These are phyloP conservation scores for Pristionchus japonicus DNA, from an alignment of 2,888 invertebrate species.

Conservation along the genomic window DNA sequence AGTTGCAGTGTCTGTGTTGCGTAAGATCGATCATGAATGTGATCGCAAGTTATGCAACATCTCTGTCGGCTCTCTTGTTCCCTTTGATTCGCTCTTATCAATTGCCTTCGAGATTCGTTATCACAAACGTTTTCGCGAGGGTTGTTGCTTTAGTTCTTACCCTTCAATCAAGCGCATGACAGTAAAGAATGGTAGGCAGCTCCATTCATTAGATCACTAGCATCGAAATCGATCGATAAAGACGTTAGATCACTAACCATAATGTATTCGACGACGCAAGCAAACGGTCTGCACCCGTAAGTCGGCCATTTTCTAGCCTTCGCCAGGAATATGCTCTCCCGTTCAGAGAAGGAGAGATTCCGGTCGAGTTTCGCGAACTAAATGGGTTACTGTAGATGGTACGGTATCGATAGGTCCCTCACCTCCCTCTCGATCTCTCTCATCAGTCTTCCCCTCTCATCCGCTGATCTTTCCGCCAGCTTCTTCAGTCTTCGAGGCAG, in stretches of 20 bases:
- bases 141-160: no score
- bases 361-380: not conserved
- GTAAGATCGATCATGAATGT: not conserved
- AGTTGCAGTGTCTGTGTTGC: not conserved
- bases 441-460: not conserved
- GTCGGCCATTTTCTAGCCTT: conserved; percentile 8
- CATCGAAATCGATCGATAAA: no score
- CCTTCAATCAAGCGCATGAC: no score
- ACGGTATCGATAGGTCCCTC: not conserved
- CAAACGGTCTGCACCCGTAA: conserved; percentile 31
- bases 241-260: not conserved
- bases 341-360: not conserved
- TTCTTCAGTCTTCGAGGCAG: not conserved
- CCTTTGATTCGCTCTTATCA: not conserved
- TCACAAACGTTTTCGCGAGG: not conserved
- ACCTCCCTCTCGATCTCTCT: conserved; percentile 1
- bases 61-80: not conserved
- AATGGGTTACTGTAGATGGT: not conserved
- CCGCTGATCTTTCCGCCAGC: not conserved
- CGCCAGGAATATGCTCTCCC: not conserved
- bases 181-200: no score
- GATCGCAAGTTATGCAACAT: not conserved
- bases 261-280: not conserved
- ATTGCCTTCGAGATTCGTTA: not conserved
- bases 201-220: no score